phyloP scores from a whole-genome alignment of 1,140 invertebrate genomes.

The Pseudobourletiella spinata region DNA sequence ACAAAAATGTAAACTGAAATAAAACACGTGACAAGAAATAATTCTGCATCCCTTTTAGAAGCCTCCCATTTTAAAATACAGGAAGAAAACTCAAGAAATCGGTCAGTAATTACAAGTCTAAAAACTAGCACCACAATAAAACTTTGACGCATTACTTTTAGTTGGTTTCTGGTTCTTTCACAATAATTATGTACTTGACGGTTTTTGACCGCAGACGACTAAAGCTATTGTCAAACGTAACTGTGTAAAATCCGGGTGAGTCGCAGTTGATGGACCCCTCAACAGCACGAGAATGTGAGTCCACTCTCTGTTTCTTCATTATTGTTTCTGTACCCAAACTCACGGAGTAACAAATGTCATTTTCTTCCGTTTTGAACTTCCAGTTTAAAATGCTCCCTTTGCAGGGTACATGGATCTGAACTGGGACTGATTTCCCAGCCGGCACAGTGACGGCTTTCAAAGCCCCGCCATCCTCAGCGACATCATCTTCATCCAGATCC shows the following conservation, averaged over 20 bases:
- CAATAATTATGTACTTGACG: too few relatives aligned
- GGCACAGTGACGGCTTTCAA: not conserved
- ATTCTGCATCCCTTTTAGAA: too few relatives aligned
- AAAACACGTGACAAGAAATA: too few relatives aligned
- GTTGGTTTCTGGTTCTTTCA: too few relatives aligned
- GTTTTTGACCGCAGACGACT: not conserved
- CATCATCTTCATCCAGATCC: not conserved
- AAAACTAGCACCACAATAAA: too few relatives aligned
- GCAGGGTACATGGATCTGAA: not conserved
- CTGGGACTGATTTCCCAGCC: not conserved
- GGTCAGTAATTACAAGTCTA: too few relatives aligned
- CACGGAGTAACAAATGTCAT: not conserved
- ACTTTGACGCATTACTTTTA: too few relatives aligned
- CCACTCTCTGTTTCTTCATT: not conserved
- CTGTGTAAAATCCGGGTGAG: not conserved
- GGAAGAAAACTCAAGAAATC: too few relatives aligned
- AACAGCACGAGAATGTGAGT: not conserved
- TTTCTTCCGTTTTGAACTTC: not conserved
- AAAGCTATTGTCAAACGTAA: not conserved
- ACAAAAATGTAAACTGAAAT: too few relatives aligned
- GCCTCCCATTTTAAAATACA: too few relatives aligned
- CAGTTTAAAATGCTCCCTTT: not conserved
- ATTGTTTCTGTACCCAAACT: not conserved
- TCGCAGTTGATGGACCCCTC: not conserved
- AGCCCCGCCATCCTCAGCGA: not conserved